Evolutionary conservation across 2,888 invertebrate species (phyloP), one percentile per base, ranked within the genome.

Genomic region (Pandemis heparana): DNA sequence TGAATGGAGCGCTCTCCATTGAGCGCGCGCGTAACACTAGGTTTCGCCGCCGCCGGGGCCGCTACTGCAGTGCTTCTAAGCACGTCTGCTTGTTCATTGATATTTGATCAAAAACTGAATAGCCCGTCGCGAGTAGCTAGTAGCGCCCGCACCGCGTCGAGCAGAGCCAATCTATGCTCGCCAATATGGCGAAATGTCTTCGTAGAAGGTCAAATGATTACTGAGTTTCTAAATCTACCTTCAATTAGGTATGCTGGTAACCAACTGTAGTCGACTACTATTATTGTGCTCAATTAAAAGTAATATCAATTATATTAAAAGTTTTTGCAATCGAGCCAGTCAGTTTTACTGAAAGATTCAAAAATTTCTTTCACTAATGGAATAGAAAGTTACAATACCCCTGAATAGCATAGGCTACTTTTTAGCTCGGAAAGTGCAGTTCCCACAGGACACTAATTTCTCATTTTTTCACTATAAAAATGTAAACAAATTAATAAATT

Each of bases 1-100:
- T 91, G 92, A 92, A 92, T 92, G 92, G 86, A 83, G 80, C 83
- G 81, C 83, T 81, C 81, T 86, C 83, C 90, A 90, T 91, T 91
- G 83, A 90, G 77, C 76, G 80, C 79, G 77, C 77, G 77, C 60
- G 69, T 70, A 74, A 74, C 69, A 65, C 65, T 43, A 60, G 74
- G 74, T 70, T 74, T 69, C 74, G 51, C 60, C 69, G 69, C 18
- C 66, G 56, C 51, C 56, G 43, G 0, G 9, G 8, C 10, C 43
- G 43, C 43, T 43, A 43, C 43, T 85, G 84, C 85, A 86, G 80
- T 84, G 83, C 83, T 83, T 80, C 12, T 32, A 32, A 32, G 4
- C 23, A 32, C 23, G 23, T 32, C 23, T 32, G 23, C 23, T 32
- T 0, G 23, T 4, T 32, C 23, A 32, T 32, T 32, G 23, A 32